A percentile compares a stretch with the other conserved stretches of the same genome.
Conservation (phyloP, 2,888 invertebrate species). For the Oeneis ivallda region DNA sequence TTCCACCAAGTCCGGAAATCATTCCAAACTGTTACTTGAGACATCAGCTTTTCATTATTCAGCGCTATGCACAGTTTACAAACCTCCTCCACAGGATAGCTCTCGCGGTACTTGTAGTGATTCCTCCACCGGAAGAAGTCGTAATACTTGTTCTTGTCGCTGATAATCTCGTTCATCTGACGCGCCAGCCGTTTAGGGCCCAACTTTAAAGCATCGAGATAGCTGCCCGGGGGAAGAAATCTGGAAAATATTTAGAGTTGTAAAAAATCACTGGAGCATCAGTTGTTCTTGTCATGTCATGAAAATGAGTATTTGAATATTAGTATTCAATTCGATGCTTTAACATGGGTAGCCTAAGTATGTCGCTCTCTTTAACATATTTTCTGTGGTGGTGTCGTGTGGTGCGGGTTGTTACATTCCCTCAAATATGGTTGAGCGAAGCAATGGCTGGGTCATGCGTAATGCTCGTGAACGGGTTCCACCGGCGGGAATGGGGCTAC, state of each 20-base stretch:
- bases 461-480: too few relatives aligned
- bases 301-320: neutral
- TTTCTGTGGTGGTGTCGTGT: too few relatives aligned
- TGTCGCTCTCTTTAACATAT: too few relatives aligned
- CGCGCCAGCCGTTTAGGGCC: slow-evolving; percentile 43
- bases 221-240: slow-evolving; percentile 46
- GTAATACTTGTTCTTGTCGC: slow-evolving; percentile 42
- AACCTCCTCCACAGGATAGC: slow-evolving; percentile 36
- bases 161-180: slow-evolving; percentile 44
- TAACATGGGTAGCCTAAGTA: too few relatives aligned
- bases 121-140: slow-evolving; percentile 51
- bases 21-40: slow-evolving; percentile 37
- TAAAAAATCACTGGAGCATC: neutral
- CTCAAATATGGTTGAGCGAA: too few relatives aligned
- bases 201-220: slow-evolving; percentile 46
- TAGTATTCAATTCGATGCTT: too few relatives aligned
- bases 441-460: too few relatives aligned
- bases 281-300: too few relatives aligned
- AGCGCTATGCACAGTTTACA: slow-evolving; percentile 45
- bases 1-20: slow-evolving; percentile 44
- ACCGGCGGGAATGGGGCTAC: too few relatives aligned
- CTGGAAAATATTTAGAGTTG: slow-evolving; percentile 27
- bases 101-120: slow-evolving; percentile 43
- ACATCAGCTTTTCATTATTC: slow-evolving; percentile 38
- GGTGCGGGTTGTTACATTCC: too few relatives aligned